Evolutionary conservation across 92 coral and sea anemone species (phyloP), one percentile per base, ranked within the genome.

Genomic region (Ricordea florida): DNA sequence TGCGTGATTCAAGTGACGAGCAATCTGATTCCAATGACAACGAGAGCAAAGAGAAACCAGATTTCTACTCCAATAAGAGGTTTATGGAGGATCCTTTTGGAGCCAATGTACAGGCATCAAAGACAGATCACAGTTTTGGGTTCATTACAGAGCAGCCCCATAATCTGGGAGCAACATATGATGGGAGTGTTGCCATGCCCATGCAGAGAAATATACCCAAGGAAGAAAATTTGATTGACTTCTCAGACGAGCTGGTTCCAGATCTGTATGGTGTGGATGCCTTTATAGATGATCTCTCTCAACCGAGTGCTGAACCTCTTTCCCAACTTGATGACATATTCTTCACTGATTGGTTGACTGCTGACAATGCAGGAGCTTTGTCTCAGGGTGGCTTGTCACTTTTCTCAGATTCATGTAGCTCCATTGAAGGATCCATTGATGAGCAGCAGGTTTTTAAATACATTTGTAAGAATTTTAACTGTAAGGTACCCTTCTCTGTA

Each of bases 401-500:
- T 31, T 15, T 15, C n/a, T 15, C 55, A 20, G 30, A 1, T 1
- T 9, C 67, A 34, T 10, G 14, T 38, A 49, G 35, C 64, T 6
- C 72, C 33, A 25, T 29, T 31, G 40, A 42, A 3, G n/a, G 66
- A 26, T n/a, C 29, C 7, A 25, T 10, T 58, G 46, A 47, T 15
- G 34, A 40, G 29, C 74, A 0, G 85, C 32, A 40, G 2, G 81
- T 92, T 41, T 92, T 88, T 26, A 45, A 66, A 1, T 75, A 41
- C 57, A 46, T 92, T 13, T 60, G 69, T 1, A 56, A 31, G 6
- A 80, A 85, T 16, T 62, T 64, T 69, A 67, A 77, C 63, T 88
- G 97, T 9, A 41, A 61, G 21, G 92, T 62, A 17, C 43, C 60
- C 17, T 78, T 85, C 55, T 62, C 80, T 34, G 86, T 20, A 18